Evolutionary conservation across 1,140 invertebrate genomes (phyloP).

Genomic region (Dermatophagoides farinae): DNA sequence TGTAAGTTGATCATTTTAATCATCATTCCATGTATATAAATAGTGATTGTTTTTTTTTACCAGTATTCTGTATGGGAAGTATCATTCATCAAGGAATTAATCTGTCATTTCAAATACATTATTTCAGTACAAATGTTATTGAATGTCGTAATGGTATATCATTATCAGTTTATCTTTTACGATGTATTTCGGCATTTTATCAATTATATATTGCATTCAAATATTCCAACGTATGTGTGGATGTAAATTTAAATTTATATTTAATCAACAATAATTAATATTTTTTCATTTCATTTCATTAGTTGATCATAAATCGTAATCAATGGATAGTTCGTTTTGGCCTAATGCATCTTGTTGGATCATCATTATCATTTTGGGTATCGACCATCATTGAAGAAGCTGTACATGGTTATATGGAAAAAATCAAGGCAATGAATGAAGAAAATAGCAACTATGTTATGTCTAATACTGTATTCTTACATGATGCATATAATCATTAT

Average conservation of each 20-base stretch:
- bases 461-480: background rate
- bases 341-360: slow-evolving; percentile 48
- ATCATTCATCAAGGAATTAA: slow-evolving; percentile 44
- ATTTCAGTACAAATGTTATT: slow-evolving; percentile 28
- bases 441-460: background rate
- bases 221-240: slow-evolving; percentile 38
- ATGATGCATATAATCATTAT: background rate
- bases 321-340: slow-evolving; percentile 38
- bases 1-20: slow-evolving; percentile 28
- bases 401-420: slow-evolving; percentile 26
- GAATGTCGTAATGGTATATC: slow-evolving; percentile 27
- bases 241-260: background rate
- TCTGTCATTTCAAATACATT: slow-evolving; percentile 39
- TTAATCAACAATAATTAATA: background rate
- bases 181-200: slow-evolving; percentile 43
- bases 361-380: slow-evolving; percentile 48
- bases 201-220: slow-evolving; percentile 52
- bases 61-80: slow-evolving; percentile 37
- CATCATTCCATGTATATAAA: slow-evolving; percentile 11
- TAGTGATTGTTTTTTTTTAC: background rate
- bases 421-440: background rate
- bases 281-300: background rate
- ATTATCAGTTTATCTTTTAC: slow-evolving; percentile 38
- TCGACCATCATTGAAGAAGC: slow-evolving; percentile 47
- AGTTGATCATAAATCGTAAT: slow-evolving; percentile 33